A percentile compares a stretch with the other conserved stretches of the same genome.
Evolutionary conservation across 2,797 vertebrate genomes (phyloP).

Genomic region (Enteromius radiatus): DNA sequence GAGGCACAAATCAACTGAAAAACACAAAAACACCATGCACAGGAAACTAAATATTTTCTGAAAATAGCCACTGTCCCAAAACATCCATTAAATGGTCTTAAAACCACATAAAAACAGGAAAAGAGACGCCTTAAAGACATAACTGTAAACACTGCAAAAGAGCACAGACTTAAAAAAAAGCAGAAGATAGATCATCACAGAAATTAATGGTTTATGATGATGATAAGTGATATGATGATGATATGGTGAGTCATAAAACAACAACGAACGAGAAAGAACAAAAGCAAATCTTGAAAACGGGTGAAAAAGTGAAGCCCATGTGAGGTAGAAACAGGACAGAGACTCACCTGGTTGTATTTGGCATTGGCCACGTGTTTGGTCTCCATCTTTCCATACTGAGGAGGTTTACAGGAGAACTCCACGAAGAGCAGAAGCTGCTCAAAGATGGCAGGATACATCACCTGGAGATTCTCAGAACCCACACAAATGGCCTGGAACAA

Average conservation of each 20-base stretch:
- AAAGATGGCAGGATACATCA: conserved; percentile 99
- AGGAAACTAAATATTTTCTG: background rate
- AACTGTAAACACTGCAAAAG: background rate
- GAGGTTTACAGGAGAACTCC: conserved; percentile 98
- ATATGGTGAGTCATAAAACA: background rate
- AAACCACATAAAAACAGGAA: background rate
- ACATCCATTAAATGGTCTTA: background rate
- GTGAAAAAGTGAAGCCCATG: background rate
- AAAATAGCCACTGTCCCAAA: background rate
- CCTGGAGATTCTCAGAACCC: conserved; percentile 96
- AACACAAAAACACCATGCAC: background rate
- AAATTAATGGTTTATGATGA: background rate
- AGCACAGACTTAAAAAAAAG: background rate
- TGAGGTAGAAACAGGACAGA: background rate
- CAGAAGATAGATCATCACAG: background rate
- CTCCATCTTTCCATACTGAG: conserved; percentile 96
- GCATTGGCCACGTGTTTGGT: conserved; percentile 99
- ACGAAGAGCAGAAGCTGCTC: conserved; percentile 96
- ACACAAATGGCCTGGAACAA: conserved; percentile 92
- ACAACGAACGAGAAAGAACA: too few relatives aligned
- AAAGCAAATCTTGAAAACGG: background rate
- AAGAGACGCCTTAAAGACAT: background rate
- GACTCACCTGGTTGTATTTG: conserved; percentile 97
- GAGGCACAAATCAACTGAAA: background rate
- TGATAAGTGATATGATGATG: conserved; percentile 3